Conservation (phyloP, 2,113 vertebrate genomes). For the Rallus limicola region DNA sequence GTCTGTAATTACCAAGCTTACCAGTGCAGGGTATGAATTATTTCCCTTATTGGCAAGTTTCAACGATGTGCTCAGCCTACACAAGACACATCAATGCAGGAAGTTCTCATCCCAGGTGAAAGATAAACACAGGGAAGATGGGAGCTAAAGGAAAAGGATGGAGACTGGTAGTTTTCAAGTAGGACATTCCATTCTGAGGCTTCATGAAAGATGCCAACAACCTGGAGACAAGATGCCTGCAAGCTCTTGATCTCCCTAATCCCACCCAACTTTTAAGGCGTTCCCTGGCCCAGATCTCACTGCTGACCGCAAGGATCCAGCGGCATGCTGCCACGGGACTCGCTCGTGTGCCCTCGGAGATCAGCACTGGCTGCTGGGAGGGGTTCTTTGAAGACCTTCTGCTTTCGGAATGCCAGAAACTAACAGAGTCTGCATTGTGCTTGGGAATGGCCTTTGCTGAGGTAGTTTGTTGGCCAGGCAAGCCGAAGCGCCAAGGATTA, state of each 20-base stretch:
- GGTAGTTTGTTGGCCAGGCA: slow-evolving; percentile 53
- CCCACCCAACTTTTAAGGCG: background rate
- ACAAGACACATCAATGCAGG: slow-evolving; percentile 51
- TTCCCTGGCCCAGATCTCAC: background rate
- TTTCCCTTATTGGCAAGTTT: slow-evolving; percentile 65
- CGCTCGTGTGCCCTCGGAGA: background rate
- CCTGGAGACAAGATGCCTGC: slow-evolving; percentile 10
- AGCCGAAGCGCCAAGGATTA: background rate
- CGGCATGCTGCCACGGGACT: background rate
- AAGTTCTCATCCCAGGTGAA: slow-evolving; percentile 35
- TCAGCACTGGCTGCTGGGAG: background rate
- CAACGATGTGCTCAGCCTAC: slow-evolving; percentile 61
- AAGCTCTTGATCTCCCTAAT: background rate
- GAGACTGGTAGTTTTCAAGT: slow-evolving; percentile 19
- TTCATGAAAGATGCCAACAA: background rate
- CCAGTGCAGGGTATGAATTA: slow-evolving; percentile 44
- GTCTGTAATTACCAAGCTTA: slow-evolving; percentile 59
- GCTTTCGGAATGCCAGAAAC: background rate
- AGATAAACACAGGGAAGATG: background rate
- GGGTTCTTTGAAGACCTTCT: background rate
- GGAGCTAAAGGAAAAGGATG: background rate
- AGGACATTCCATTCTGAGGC: slow-evolving; percentile 37
- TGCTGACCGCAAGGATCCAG: background rate
- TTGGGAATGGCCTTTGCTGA: slow-evolving; percentile 36
- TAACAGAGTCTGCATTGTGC: background rate